phyloP scores from a whole-genome alignment of 1,140 invertebrate genomes.

The Pygmarrhopalites habei region DNA sequence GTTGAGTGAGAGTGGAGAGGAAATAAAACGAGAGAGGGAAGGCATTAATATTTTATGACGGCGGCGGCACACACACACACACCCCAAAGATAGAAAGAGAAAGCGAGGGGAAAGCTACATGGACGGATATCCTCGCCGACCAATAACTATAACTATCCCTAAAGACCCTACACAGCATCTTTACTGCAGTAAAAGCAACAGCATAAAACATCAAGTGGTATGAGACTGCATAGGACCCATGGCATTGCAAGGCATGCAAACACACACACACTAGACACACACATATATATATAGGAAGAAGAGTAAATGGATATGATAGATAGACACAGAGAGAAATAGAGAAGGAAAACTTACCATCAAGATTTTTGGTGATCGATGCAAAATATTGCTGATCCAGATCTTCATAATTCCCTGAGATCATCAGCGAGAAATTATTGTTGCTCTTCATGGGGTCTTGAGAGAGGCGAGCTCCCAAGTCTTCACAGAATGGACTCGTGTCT shows the following conservation, averaged over 20 bases:
- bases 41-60: too few relatives aligned
- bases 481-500: constrained; percentile 38
- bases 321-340: background rate
- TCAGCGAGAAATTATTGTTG: constrained; percentile 25
- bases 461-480: constrained; percentile 33
- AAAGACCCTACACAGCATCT: background rate
- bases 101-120: too few relatives aligned
- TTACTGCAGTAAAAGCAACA: background rate
- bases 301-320: background rate
- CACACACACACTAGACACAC: background rate
- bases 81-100: too few relatives aligned
- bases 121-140: too few relatives aligned
- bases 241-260: background rate
- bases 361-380: constrained; percentile 20
- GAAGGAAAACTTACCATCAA: constrained; percentile 28
- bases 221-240: too few relatives aligned
- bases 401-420: constrained; percentile 33
- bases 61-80: too few relatives aligned
- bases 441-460: constrained; percentile 14
- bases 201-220: too few relatives aligned
- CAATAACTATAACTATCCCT: too few relatives aligned
- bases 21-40: too few relatives aligned
- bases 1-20: too few relatives aligned
- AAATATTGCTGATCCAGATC: constrained; percentile 31
- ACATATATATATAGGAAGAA: background rate